Evolutionary conservation across 2,888 invertebrate genomes (phyloP).

Genomic region (Neoitamus cyanurus): DNA sequence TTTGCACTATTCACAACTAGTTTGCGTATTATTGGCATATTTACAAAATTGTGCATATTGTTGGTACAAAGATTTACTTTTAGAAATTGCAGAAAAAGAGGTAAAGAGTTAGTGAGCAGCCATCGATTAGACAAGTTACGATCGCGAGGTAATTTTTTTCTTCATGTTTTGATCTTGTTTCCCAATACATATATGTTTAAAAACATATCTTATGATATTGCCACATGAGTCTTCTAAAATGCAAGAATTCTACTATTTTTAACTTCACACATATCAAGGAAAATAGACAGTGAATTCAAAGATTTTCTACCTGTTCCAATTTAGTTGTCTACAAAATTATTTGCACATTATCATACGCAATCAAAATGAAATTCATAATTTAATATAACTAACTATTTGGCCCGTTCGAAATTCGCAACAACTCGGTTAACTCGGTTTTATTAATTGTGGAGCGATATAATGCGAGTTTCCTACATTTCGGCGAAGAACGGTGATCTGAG

Average conservation of each 20-base stretch:
- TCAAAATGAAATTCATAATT: too few relatives aligned
- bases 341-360: too few relatives aligned
- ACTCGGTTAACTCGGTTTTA: too few relatives aligned
- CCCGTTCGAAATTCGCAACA: too few relatives aligned
- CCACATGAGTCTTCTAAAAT: slow-evolving; percentile 9
- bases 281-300: not conserved
- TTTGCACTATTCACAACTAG: slow-evolving; percentile 37
- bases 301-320: too few relatives aligned
- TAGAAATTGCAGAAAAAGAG: slow-evolving; percentile 38
- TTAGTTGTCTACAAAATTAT: too few relatives aligned
- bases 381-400: too few relatives aligned
- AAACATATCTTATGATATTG: not conserved
- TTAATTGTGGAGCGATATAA: too few relatives aligned
- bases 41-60: slow-evolving; percentile 39
- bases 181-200: not conserved
- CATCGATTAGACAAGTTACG: slow-evolving; percentile 34
- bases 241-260: not conserved
- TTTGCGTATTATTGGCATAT: slow-evolving; percentile 37
- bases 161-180: not conserved
- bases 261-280: not conserved
- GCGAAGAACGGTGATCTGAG: too few relatives aligned
- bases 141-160: slow-evolving; percentile 33
- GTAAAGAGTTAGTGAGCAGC: slow-evolving; percentile 39
- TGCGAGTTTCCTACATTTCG: too few relatives aligned
- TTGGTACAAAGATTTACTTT: slow-evolving; percentile 34